Evolutionary conservation across 2,113 vertebrate genomes (phyloP), one percentile per base, ranked within the genome.

Genomic region (Hippocampus barbouri): DNA sequence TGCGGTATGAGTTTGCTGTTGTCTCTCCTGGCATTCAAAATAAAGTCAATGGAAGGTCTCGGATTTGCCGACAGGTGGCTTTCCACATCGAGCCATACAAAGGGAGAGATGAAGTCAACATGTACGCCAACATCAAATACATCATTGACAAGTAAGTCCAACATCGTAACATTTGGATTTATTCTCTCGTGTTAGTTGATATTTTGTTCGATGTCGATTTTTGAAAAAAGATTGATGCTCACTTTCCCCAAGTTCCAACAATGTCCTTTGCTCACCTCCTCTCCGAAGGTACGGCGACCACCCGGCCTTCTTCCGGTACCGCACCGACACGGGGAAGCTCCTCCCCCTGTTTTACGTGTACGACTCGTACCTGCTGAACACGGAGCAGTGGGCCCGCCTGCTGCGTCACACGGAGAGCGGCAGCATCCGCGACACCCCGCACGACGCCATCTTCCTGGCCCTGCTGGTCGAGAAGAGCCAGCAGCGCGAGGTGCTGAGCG

Each of bases 71-170:
- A 62, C 89, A 99, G 97, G 94, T 98, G 34, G 89, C 91, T 73
- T 97, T 99, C 85, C 97, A 99, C 79, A 98, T 99, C 61, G 97
- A 99, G 61, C 97, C 97, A 10, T 99, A 98, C 87, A 94, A 87
- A 88, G 94, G 93, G n/a, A 91, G 96, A 84, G 94, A 98, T 87
- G 96, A 96, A 75, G 91, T 90, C 74, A 97, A 78, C 75, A 95
- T 99, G 94, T 91, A 94, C 79, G 82, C 89, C 82, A 95, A 96
- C 84, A 86, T 98, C 81, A 96, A 96, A 77, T 98, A 98, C 84
- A 96, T 98, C 80, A 91, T 95, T 83, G 95, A 99, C 63, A 95
- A 91, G 97, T 98, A 85, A 94, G 95, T 92, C 75, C 10, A 45
- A 66, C 21, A 5, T 45, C 3, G 12, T 14, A 14, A 45, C 2